These are phyloP conservation scores for Drosophila paramelanica DNA, from an alignment of 2,888 invertebrate species.

Conservation along the genomic window DNA sequence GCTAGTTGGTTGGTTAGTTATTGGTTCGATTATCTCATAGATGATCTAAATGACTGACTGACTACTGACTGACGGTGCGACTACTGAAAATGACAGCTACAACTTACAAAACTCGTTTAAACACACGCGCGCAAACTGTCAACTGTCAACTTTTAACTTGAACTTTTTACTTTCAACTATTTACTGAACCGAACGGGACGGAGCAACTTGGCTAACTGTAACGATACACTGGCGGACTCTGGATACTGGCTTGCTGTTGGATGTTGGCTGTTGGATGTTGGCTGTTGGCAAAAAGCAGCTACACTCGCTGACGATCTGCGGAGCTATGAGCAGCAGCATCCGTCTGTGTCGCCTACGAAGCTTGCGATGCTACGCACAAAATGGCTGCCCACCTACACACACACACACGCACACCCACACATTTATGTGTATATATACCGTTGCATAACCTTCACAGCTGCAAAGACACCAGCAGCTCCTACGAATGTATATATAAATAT, in stretches of 20 bases:
- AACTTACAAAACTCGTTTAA: conserved; percentile 66
- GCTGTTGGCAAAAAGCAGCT: conserved; percentile 77
- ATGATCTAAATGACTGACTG: conserved; percentile 27
- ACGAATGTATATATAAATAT: conserved; percentile 38
- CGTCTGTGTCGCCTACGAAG: conserved; percentile 81
- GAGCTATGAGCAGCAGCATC: conserved; percentile 84
- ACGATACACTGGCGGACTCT: conserved; percentile 11
- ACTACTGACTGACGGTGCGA: conserved; percentile 22
- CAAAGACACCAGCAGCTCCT: conserved; percentile 39
- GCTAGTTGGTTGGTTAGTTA: background rate
- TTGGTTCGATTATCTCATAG: conserved; percentile 18
- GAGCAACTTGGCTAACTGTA: conserved; percentile 48
- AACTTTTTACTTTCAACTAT: background rate
- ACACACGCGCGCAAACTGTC: conserved; percentile 33
- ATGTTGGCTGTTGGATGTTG: conserved; percentile 4
- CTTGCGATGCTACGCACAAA: conserved; percentile 65
- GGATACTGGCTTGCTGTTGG: background rate
- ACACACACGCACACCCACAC: conserved; percentile 16
- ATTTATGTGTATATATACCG: conserved; percentile 19
- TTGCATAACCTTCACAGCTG: conserved; percentile 76
- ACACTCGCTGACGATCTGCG: conserved; percentile 85
- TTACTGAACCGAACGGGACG: conserved; percentile 56
- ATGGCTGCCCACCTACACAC: conserved; percentile 65
- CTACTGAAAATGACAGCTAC: conserved; percentile 33
- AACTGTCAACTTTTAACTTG: background rate